Evolutionary conservation across 2,113 vertebrate genomes (phyloP).

Genomic region (Phasianus colchicus): DNA sequence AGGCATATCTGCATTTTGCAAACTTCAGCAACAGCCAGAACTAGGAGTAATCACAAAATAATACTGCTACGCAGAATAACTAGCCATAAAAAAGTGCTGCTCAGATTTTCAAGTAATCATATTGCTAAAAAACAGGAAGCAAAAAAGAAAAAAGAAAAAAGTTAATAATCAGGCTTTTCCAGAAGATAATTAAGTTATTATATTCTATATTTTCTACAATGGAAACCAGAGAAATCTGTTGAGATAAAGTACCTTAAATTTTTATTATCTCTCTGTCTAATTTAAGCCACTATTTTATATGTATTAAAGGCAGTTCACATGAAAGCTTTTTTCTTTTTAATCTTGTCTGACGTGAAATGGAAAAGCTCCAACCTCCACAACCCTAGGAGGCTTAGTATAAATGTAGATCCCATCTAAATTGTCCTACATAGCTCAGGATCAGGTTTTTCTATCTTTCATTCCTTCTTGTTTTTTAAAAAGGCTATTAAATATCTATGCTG

Average conservation of each 20-base stretch:
- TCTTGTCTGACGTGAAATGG: conserved; percentile 63
- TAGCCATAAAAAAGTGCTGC: background rate
- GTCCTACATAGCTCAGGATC: conserved; percentile 9
- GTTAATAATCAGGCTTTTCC: background rate
- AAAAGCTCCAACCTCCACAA: conserved; percentile 41
- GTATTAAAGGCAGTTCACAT: conserved; percentile 43
- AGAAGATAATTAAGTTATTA: background rate
- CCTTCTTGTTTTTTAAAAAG: background rate
- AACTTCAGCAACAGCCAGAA: background rate
- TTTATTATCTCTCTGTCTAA: conserved; percentile 45
- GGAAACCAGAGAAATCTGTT: background rate
- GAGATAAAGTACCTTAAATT: background rate
- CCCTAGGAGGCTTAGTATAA: conserved; percentile 24
- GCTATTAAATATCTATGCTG: background rate
- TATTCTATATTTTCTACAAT: background rate
- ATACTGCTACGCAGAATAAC: background rate
- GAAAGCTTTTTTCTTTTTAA: conserved; percentile 62
- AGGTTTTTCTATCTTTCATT: background rate
- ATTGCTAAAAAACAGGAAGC: background rate
- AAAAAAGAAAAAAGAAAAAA: background rate
- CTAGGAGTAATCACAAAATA: background rate
- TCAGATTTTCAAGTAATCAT: background rate
- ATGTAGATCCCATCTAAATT: conserved; percentile 21
- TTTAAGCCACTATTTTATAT: conserved; percentile 17
- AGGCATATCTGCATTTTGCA: background rate